Evolutionary conservation across 2,888 invertebrate species (phyloP), one percentile per base, ranked within the genome.

Genomic region (Phortica magna): DNA sequence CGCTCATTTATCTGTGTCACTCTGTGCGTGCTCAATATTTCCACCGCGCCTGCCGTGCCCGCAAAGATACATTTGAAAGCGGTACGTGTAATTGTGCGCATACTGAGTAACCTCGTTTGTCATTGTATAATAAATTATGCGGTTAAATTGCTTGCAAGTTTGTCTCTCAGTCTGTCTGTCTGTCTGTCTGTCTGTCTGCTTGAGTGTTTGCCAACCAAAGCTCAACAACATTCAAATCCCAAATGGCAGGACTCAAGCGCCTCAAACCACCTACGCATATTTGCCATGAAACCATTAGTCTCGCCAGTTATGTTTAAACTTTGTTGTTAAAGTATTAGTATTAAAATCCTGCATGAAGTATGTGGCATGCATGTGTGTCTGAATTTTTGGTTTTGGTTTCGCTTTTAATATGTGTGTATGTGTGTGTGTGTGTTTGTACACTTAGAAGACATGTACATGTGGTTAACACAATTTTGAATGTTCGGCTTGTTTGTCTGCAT

Each of bases 1-100:
- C 74, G 83, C 82, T 83, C 85, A 86, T 87, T 87, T 85, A 83
- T 87, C 84, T 84, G 81, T 81, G 87, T 83, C 85, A 80, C 80
- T 78, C 77, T 76, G 74, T 17, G 42, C 68, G 10, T 31, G 12
- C 64, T 31, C 42, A 48, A 22, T 55, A 43, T 43, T 14, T 68
- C 68, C 17, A 10, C 31, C 57, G 17, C n/a, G 10, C 31, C 48
- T 43, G 0, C 22, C 43, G 4, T 68, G n/a, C 43, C 17, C 43
- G 70, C 22, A 43, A 64, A 48, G 73, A 22, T 19, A 10, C 7
- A 57, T 73, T 48, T 48, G 9, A 9, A 48, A 73, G 19, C 41
- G 5, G 39, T 73, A 31, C 55, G 83, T 82, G 84, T 84, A 83
- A 86, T 86, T 87, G 88, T 82, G 88, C 81, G 80, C 78, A 82